Base-by-base conservation (phyloP, 2,888 invertebrate species). In the Drosophila niveifrons region DNA sequence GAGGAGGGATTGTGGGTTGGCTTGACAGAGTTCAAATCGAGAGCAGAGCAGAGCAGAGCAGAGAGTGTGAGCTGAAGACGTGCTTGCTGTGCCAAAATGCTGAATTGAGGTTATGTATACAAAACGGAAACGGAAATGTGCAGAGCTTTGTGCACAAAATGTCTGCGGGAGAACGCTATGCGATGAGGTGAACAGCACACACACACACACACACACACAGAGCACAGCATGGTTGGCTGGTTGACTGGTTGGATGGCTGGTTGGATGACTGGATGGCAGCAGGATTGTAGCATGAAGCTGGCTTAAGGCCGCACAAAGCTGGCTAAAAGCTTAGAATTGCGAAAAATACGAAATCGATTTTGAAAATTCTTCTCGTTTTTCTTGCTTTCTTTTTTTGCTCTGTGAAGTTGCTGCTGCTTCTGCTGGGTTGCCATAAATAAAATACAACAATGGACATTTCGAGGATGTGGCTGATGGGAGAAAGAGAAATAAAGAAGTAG, bases 21-120 rank as follows among this genome's bases (percentile, higher is more conserved):
- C 75, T 72, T 72, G 78, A 52, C 63, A 75, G 73, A 65, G 74
- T 57, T 76, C 65, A 61, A 65, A 70, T 51, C 65, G 62, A 63
- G 74, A 61, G 61, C 52, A n/a, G n/a, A n/a, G 13, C n/a, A 23
- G 2, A 0, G 29, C 3, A n/a, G n/a, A 11, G 7, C 1, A 29
- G 10, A 13, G 7, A 0, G 17, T 28, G 28, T 17, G 47, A 11
- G 2, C 46, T 44, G 41, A 64, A 50, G 68, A 65, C 56, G 69
- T 66, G 66, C 67, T 71, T 48, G 77, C 72, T 77, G 66, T 74
- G 89, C 78, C 84, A 83, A 83, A 88, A 88, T 80, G 77, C 76
- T 78, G 85, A 88, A 89, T 89, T 90, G 88, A 89, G 89, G 89
- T 89, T 89, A 90, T 88, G 88, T 90, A 89, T 80, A 90, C 89